A percentile compares a stretch with the other conserved stretches of the same genome.
These are phyloP conservation scores for Macaca fascicularis DNA, from an alignment of 2,113 vertebrate species.

Conservation along the genomic window DNA sequence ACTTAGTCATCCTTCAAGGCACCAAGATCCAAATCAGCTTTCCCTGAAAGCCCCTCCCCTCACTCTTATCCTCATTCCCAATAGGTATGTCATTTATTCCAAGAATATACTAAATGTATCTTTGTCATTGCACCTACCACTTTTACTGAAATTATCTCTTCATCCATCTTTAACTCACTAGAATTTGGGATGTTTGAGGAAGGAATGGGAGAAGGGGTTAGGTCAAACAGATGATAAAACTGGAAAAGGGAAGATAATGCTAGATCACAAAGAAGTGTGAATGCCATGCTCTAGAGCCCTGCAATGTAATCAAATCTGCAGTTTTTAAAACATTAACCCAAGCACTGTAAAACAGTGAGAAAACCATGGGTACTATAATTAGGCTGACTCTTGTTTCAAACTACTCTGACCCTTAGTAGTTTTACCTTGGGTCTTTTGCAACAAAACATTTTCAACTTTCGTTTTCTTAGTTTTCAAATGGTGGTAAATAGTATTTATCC, in stretches of 20 bases:
- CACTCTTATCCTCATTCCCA: fast-evolving
- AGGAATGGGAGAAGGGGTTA: not conserved
- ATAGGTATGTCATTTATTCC: not conserved
- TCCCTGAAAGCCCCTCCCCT: not conserved
- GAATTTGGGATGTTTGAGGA: not conserved
- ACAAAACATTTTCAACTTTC: not conserved
- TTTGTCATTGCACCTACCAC: not conserved
- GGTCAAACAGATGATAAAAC: not conserved
- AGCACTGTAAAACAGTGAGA: not conserved
- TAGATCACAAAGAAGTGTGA: not conserved
- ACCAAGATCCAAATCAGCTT: not conserved
- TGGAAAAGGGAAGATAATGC: not conserved
- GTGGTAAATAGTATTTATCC: not conserved
- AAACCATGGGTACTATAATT: not conserved
- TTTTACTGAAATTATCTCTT: not conserved
- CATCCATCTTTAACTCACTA: not conserved
- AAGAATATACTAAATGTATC: not conserved
- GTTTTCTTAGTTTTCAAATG: not conserved
- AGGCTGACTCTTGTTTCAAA: not conserved
- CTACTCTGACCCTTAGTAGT: not conserved
- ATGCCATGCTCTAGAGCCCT: not conserved
- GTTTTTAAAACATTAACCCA: not conserved
- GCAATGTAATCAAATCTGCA: not conserved
- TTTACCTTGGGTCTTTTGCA: not conserved
- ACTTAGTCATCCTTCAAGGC: not conserved